Base-by-base conservation (phyloP, 2,113 vertebrate species). In the Phoenicopterus ruber region DNA sequence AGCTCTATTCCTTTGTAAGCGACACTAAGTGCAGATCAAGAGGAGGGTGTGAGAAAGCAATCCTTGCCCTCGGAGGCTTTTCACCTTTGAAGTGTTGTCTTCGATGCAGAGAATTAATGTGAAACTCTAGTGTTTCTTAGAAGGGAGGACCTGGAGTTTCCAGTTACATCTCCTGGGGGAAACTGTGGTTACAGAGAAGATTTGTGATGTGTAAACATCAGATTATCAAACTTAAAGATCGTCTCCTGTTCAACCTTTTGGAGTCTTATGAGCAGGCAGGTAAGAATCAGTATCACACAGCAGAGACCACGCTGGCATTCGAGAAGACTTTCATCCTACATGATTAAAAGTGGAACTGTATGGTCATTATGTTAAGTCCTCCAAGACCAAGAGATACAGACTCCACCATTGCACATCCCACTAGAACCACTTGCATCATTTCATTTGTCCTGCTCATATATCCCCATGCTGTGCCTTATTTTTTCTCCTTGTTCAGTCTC, bases 281-380 rank as follows among this genome's bases (percentile, higher is more conserved):
- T 55, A 14, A 40, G 62, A 82, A 70, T 63, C 55, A 42, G 4
- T 26, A 66, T 31, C 13, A 74, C 47, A 61, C 0, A 13, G 36
- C 0, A 0, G 84, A 78, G 46, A 78, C n/a, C 42, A 71, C 0
- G 2, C 16, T 61, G 76, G 47, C 7, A 13, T 72, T 71, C 19
- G 29, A 32, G 42, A 79, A 7, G 10, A 69, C 22, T 80, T 71
- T 36, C 29, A 67, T 28, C 49, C 36, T n/a, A 36, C 13, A 9
- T 24, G 72, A 76, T 5, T 13, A 15, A 7, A 85, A 86, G 11
- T 38, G 32, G 62, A 90, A 79, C 24, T 61, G 25, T 26, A 32
- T 9, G 26, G n/a, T 50, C 49, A 59, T 65, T 77, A 46, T 11
- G 7, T 50, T 40, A 87, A 82, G 40, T 70, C 11, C 34, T 85